Percentiles rank a stretch among this genome's conserved stretches.
Evolutionary conservation across 2,797 vertebrate species (phyloP).

Genomic region (Artibeus jamaicensis): DNA sequence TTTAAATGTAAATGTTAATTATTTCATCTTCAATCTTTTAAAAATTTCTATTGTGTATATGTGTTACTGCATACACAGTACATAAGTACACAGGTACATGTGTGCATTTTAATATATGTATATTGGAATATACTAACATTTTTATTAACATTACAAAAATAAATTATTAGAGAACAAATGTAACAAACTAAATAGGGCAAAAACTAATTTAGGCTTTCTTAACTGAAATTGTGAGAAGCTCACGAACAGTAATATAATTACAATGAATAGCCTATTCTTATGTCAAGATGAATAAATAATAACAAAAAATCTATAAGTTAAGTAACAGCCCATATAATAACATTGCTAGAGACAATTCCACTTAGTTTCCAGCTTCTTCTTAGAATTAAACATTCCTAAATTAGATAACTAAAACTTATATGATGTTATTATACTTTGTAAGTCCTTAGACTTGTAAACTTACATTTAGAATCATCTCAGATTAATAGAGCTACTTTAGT

Average conservation of each 20-base stretch:
- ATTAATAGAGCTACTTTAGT: background rate
- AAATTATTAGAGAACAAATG: background rate
- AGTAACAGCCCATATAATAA: background rate
- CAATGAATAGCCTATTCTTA: background rate
- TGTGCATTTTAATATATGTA: slow-evolving; percentile 1
- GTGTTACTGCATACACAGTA: background rate
- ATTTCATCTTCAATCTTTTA: background rate
- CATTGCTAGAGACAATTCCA: background rate
- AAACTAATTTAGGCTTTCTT: slow-evolving; percentile 22
- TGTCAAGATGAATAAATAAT: slow-evolving; percentile 15
- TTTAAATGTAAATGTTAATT: background rate
- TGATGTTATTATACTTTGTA: background rate
- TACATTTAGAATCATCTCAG: slow-evolving; percentile 9
- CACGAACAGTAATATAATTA: background rate
- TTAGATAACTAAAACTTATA: background rate
- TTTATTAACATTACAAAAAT: background rate
- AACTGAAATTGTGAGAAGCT: background rate
- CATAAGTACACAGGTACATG: background rate
- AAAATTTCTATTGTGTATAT: background rate
- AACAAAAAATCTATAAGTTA: background rate
- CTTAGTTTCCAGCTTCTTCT: background rate
- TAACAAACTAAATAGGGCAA: background rate
- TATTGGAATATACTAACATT: background rate
- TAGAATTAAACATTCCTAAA: background rate
- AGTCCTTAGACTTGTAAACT: background rate